Base-by-base conservation (phyloP, 37 sponge, comb jelly and placozoan species). In the Halisarca cf. caerulea region DNA sequence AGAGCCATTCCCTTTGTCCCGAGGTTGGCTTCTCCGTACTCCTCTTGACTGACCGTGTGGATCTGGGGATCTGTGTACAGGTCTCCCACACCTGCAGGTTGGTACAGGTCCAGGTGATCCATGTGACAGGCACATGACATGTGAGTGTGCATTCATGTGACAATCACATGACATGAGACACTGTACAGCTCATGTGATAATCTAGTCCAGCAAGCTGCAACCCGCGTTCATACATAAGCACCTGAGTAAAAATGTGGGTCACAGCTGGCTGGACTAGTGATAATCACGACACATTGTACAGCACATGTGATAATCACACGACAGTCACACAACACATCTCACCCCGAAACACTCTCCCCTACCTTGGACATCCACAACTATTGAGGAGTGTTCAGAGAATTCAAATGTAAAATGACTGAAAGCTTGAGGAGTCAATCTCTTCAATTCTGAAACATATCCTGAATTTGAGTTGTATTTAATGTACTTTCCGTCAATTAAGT, bases 31-130 rank as follows among this genome's bases (percentile, higher is more conserved):
- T 89, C 89, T 35, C 97, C 97, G 45, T 96, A 96, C 18, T 86
- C 91, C 83, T 89, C 74, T 32, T 53, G 45, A 71, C 80, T 83
- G 39, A 70, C 81, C 14, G 97, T 96, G 88, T 96, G 97, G 55
- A 96, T 96, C 81, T 96, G 97, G 59, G 97, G 97, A 66, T 96
- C 97, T n/a, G 97, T 96, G 87, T 96, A 96, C 30, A 96, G 66
- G 80, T 96, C 97, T 0, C 97, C 97, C 9, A 96, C 97, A 38
- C 95, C 95, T 94, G 42, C 11, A 69, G 32, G 28, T 66, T 66
- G 68, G 32, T 30, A 14, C 15, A 36, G 28, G 32, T 30, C 11
- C 14, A 14, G 68, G 9, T 14, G 32, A 34, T 66, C 11, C 51
- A 47, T 11, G 11, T 47, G 51, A 14, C 11, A 47, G 11, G 6